Evolutionary conservation across 2,888 invertebrate genomes (phyloP).

Genomic region (Elysia crispata): DNA sequence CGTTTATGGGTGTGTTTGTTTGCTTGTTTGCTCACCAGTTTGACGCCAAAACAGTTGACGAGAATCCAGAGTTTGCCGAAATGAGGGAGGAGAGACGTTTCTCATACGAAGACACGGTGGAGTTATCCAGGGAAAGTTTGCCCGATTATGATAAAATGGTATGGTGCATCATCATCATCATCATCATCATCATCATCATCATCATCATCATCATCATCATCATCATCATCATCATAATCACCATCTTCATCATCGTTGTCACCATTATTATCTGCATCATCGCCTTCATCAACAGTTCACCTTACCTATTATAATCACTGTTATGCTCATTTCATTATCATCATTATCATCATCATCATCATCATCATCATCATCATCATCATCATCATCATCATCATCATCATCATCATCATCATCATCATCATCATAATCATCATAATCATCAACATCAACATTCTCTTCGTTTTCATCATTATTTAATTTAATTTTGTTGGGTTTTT

Average conservation of each 20-base stretch:
- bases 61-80: no score
- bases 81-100: no score
- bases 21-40: no score
- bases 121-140: no score
- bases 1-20: no score
- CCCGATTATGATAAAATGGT: no score
- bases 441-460: neutral
- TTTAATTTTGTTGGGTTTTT: no score
- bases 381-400: neutral
- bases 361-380: neutral
- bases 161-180: neutral
- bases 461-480: slow-evolving; percentile 1
- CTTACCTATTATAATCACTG: no score
- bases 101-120: no score
- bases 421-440: slow-evolving; percentile 13
- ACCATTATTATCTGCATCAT: neutral
- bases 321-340: no score
- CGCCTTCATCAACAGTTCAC: neutral
- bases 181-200: neutral
- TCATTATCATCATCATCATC: neutral
- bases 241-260: neutral
- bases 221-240: neutral
- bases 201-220: neutral
- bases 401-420: slow-evolving; percentile 2
- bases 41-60: no score